Conservation (phyloP, 1,140 invertebrate genomes). For the Dreissena polymorpha region DNA sequence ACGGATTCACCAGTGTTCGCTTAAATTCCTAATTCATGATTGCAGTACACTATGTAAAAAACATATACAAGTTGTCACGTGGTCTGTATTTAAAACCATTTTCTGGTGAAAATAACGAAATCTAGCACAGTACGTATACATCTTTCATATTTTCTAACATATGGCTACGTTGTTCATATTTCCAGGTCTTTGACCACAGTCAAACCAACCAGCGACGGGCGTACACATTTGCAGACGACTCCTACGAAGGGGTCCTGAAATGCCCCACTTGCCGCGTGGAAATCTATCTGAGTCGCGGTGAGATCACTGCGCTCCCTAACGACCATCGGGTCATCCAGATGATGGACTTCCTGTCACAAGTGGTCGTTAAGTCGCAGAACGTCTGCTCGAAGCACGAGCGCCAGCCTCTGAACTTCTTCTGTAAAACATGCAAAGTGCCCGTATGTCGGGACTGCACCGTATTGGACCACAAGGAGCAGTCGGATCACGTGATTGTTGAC, state of each 20-base stretch:
- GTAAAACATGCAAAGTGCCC: slow-evolving; percentile 71
- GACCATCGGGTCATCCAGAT: slow-evolving; percentile 75
- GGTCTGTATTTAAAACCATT: no score
- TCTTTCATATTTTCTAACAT: no score
- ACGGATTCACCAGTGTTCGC: no score
- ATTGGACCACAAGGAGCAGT: slow-evolving; percentile 75
- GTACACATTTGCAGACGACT: slow-evolving; percentile 65
- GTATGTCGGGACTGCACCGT: slow-evolving; percentile 77
- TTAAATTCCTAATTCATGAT: no score
- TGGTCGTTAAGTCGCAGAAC: slow-evolving; percentile 68
- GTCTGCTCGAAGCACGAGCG: slow-evolving; percentile 73
- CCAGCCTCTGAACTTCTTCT: slow-evolving; percentile 77
- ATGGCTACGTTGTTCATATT: no score
- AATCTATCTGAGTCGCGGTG: slow-evolving; percentile 68
- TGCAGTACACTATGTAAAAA: no score
- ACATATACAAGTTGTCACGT: no score
- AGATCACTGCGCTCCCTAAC: slow-evolving; percentile 71
- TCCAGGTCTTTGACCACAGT: slow-evolving; percentile 69
- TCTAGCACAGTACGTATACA: no score
- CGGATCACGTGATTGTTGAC: slow-evolving; percentile 72
- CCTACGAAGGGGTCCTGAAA: slow-evolving; percentile 70
- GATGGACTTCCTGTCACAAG: slow-evolving; percentile 75
- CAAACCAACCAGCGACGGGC: slow-evolving; percentile 60
- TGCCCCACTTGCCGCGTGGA: slow-evolving; percentile 76
- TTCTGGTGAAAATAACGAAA: no score